Evolutionary conservation across 2,888 invertebrate species (phyloP), one percentile per base, ranked within the genome.

Genomic region (Aspidapion aeneum): DNA sequence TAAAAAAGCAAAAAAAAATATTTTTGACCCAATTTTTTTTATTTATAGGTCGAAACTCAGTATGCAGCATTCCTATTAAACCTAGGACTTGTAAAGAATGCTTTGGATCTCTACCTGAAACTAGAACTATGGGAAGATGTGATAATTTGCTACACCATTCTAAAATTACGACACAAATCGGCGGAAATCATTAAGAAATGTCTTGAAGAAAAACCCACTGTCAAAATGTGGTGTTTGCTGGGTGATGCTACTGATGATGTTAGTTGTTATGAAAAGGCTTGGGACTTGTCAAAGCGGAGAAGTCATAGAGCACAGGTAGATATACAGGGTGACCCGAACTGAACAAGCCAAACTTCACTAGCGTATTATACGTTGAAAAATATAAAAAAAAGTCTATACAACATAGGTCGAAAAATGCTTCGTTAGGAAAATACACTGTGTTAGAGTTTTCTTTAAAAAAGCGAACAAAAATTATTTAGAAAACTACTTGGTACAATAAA

Each of bases 61-160:
- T 82, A 94, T 50, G 96, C 91, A 0, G 89, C 93, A 70, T 76
- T 95, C 60, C 85, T 94, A 76, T 77, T 93, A 1, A 90, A 89
- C 68, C 77, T 96, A 58, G 97, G 96, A 7, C 84, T 93, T 66
- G 86, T 90, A 1, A 95, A 95, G 78, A 88, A 89, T 1, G 96
- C 96, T 1, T 81, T 96, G 18, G 92, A 94, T 68, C 81, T 92
- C 60, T 95, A 89, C 77, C 80, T 88, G 20, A 82, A 85, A 57
- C 81, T 97, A 20, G 86, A 93, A 70, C 81, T 91, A 20, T 99
- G 98, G 97, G 94, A 97, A 73, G 90, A 95, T 68, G 93, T 96
- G 21, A 93, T 99, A 61, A 85, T 87, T 1, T 98, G 98, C 80
- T 98, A 98, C 76, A 91, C 92, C 51, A 81, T 88, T 66, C 79